Conservation (phyloP, 2,888 invertebrate species). For the Petrolisthes manimaculis region DNA sequence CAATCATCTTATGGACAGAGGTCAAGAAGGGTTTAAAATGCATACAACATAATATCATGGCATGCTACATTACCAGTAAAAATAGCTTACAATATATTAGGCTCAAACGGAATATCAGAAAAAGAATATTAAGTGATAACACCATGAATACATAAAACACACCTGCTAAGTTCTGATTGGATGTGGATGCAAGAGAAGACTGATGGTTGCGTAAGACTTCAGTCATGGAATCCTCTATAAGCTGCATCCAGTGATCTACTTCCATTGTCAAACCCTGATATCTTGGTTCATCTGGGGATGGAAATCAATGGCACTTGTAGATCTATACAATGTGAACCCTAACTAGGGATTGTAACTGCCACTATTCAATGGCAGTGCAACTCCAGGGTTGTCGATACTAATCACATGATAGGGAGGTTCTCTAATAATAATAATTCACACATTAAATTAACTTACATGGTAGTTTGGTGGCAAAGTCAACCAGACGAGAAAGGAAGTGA, state of each 20-base stretch:
- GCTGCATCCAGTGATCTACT: constrained; percentile 71
- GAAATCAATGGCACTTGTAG: not conserved
- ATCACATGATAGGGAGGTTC: too few species aligned
- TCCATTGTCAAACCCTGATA: constrained; percentile 68
- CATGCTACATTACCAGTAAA: not conserved
- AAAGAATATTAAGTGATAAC: too few species aligned
- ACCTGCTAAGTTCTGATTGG: not conserved
- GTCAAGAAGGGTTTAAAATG: not conserved
- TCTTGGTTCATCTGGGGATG: constrained; percentile 45
- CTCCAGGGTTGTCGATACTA: too few species aligned
- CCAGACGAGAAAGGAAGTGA: constrained; percentile 69
- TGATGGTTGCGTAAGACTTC: constrained; percentile 46
- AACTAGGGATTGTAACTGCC: not conserved
- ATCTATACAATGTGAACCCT: not conserved
- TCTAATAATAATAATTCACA: too few species aligned
- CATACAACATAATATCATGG: not conserved
- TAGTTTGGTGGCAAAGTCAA: constrained; percentile 69
- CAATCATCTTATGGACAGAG: not conserved
- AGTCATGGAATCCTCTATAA: constrained; percentile 69
- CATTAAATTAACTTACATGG: constrained; percentile 67
- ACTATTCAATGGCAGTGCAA: not conserved
- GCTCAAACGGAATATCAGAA: not conserved
- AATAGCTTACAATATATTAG: not conserved
- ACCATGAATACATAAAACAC: not conserved
- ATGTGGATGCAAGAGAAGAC: not conserved